Percentiles rank a stretch among this genome's conserved stretches.
Conservation (phyloP, 2,888 invertebrate genomes). For the Xestia ashworthii region DNA sequence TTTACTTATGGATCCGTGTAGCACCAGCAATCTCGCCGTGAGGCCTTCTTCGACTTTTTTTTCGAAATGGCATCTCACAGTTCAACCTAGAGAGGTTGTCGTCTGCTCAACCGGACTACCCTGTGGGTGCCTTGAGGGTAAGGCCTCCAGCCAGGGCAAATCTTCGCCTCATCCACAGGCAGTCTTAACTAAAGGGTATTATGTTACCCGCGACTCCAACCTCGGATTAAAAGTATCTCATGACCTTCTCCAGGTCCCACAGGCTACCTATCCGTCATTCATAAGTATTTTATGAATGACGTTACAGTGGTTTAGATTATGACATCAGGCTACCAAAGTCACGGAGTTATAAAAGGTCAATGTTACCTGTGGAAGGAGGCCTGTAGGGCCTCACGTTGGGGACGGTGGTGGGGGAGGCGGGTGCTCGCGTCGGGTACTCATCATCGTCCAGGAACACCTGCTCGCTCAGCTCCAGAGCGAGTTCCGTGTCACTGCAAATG, state of each 20-base stretch:
- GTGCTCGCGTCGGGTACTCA: constrained; percentile 90
- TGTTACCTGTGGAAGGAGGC: constrained; percentile 93
- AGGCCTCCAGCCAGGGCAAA: too few species aligned
- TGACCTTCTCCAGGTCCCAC: background rate
- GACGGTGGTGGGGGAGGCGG: constrained; percentile 94
- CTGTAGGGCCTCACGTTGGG: constrained; percentile 93
- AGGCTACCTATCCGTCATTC: background rate
- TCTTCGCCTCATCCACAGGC: background rate
- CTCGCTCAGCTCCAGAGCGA: constrained; percentile 92
- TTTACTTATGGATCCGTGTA: background rate
- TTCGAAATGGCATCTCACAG: too few species aligned
- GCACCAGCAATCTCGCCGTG: too few species aligned
- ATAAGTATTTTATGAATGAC: too few species aligned
- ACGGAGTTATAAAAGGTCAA: background rate
- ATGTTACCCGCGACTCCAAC: background rate
- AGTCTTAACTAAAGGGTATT: background rate
- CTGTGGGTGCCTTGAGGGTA: too few species aligned
- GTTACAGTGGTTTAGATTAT: background rate
- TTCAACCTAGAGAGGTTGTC: too few species aligned
- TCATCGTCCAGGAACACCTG: constrained; percentile 92
- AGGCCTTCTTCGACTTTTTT: too few species aligned
- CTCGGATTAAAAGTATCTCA: background rate
- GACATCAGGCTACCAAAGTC: background rate
- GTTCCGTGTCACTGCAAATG: constrained; percentile 89
- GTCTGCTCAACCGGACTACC: too few species aligned